These are phyloP conservation scores for Ophioderma brevispina DNA, from an alignment of 35 echinoderm and acorn worm species.

Conservation along the genomic window DNA sequence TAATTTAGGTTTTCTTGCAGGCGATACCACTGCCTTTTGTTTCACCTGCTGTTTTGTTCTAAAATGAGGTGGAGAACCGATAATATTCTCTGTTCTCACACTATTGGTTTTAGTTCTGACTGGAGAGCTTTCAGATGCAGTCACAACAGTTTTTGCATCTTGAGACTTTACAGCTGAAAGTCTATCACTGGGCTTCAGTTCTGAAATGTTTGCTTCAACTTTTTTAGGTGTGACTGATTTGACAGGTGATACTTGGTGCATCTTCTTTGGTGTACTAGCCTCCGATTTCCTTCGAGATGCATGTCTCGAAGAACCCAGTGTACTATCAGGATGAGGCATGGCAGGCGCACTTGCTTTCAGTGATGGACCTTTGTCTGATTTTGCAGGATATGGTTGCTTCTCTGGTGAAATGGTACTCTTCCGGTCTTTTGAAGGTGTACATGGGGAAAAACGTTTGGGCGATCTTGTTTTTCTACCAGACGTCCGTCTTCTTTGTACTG, in stretches of 20 bases:
- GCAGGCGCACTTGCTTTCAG: not conserved
- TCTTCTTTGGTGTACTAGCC: not conserved
- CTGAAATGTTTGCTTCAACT: no score
- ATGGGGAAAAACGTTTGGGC: not conserved
- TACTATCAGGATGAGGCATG: not conserved
- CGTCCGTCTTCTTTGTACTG: not conserved
- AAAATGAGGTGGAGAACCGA: no score
- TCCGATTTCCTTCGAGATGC: not conserved
- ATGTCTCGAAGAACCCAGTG: not conserved
- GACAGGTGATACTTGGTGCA: not conserved
- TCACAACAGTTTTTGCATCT: not conserved
- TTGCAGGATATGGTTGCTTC: not conserved
- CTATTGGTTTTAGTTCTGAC: not conserved
- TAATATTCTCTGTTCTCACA: no score
- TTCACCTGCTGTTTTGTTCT: no score
- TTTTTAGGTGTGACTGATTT: not conserved
- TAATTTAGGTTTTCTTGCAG: no score
- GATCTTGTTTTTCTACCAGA: not conserved
- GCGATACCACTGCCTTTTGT: no score
- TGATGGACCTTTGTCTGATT: no score
- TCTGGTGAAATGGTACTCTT: not conserved
- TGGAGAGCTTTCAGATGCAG: not conserved
- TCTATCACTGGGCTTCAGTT: no score
- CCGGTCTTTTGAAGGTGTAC: not conserved
- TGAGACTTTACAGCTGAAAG: no score